A percentile compares a stretch with the other conserved stretches of the same genome.
phyloP scores from a whole-genome alignment of 2,113 vertebrate genomes.

The Rafetus swinhoei region DNA sequence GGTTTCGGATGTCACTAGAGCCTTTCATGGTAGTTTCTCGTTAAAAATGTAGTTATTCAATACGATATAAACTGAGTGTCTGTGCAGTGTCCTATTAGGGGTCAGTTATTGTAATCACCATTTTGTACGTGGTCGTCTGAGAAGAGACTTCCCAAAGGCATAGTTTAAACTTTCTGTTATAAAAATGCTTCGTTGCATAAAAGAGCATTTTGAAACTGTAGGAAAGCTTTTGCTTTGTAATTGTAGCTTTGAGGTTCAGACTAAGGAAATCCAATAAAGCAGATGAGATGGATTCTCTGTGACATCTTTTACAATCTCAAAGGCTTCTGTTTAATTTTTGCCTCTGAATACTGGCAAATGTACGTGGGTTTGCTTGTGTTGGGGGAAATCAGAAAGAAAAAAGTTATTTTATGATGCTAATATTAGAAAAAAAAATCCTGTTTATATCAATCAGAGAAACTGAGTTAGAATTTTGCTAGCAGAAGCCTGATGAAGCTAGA shows the following conservation, averaged over 20 bases:
- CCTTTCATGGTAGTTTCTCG: neutral
- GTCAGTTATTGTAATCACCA: neutral
- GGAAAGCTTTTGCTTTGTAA: neutral
- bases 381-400: neutral
- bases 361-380: neutral
- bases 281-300: neutral
- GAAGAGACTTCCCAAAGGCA: conserved; percentile 20
- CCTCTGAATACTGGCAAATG: fast-evolving
- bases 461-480: neutral
- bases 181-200: neutral
- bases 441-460: neutral
- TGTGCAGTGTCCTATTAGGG: neutral
- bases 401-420: neutral
- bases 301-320: neutral
- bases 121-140: neutral
- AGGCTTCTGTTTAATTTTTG: neutral
- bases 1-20: neutral
- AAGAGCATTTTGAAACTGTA: neutral
- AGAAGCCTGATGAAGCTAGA: neutral
- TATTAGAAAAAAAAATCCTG: neutral
- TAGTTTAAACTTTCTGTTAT: neutral
- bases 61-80: no score
- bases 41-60: neutral
- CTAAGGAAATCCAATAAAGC: neutral
- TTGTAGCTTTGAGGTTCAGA: fast-evolving